Evolutionary conservation across 2,113 vertebrate species (phyloP).

Genomic region (Mesoclemmys tuberculata): DNA sequence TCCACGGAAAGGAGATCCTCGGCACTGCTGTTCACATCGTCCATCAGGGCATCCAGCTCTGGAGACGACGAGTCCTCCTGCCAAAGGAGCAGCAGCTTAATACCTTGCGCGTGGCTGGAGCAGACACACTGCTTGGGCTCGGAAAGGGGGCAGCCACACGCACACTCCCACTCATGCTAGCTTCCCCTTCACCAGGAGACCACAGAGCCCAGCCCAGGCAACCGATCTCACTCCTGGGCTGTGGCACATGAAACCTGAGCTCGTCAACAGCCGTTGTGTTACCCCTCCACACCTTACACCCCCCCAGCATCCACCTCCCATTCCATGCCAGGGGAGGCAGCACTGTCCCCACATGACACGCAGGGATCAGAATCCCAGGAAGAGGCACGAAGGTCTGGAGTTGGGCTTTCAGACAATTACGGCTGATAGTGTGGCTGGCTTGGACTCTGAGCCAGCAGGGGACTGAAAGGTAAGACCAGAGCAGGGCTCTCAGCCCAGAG

Average conservation of each 20-base stretch:
- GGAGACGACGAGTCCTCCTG: conserved; percentile 80
- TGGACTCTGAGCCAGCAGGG: not conserved
- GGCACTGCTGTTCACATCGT: conserved; percentile 74
- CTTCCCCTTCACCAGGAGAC: not conserved
- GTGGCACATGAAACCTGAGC: not conserved
- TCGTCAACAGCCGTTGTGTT: not conserved
- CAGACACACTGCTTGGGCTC: rapidly evolving
- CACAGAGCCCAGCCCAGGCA: not conserved
- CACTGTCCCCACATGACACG: not conserved
- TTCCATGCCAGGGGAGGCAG: not conserved
- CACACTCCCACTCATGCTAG: rapidly evolving
- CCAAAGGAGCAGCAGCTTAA: not conserved
- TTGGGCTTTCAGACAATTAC: not conserved
- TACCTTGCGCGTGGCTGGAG: not conserved
- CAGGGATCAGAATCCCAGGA: not conserved
- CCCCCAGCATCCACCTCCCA: not conserved
- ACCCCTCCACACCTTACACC: not conserved
- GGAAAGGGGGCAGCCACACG: rapidly evolving
- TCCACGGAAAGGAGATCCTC: conserved; percentile 86
- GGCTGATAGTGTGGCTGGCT: not conserved
- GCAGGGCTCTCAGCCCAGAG: not conserved
- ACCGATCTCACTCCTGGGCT: not conserved
- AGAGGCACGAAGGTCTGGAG: not conserved
- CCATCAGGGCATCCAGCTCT: conserved; percentile 76
- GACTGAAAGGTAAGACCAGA: not conserved